Base-by-base conservation (phyloP, 2,888 invertebrate species). In the Lomographa bimaculata region DNA sequence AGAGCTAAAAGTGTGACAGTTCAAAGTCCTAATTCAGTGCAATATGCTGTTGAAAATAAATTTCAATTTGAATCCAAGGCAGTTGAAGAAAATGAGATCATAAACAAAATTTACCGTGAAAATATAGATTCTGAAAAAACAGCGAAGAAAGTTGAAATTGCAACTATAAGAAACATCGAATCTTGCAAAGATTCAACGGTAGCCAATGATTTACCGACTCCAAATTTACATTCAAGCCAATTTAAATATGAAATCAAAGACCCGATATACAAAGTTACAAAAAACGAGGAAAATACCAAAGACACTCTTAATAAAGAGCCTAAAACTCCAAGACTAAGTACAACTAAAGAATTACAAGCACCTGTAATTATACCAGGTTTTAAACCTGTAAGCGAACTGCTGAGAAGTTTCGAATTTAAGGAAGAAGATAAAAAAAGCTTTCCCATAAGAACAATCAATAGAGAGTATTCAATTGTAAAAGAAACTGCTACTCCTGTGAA, bases 1-100 rank as follows among this genome's bases (percentile, higher is more conserved):
- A 44, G 25, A 38, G 39, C 39, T 14, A 44, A 52, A 33, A 24
- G 19, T 5, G 34, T 44, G 12, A 29, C 44, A 1, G 19, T 46
- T 1, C 34, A 46, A 34, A 32, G 25, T 23, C 32, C 50, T 2
- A 19, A 47, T 21, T 14, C 21, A 6, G 40, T 50, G 11, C 44
- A 16, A 5, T 47, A 38, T 27, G 27, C 40, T 8, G 29, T 26
- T 7, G 45, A 43, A 18, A 35, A 41, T 38, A 37, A 40, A 4
- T 4, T 28, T 38, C 24, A 30, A 37, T 30, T 41, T 26, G 20
- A 23, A 41, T 18, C 20, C 3, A 34, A 49, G n/a, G 18, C 17
- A 7, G 10, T 6, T 30, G 19, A 32, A 24, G 26, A 45, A 20
- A 20, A 1, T 21, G 25, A 36, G 16, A 5, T 5, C 5, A 7